These are phyloP conservation scores for Bucco capensis DNA, from an alignment of 2,113 vertebrate species.

Conservation along the genomic window DNA sequence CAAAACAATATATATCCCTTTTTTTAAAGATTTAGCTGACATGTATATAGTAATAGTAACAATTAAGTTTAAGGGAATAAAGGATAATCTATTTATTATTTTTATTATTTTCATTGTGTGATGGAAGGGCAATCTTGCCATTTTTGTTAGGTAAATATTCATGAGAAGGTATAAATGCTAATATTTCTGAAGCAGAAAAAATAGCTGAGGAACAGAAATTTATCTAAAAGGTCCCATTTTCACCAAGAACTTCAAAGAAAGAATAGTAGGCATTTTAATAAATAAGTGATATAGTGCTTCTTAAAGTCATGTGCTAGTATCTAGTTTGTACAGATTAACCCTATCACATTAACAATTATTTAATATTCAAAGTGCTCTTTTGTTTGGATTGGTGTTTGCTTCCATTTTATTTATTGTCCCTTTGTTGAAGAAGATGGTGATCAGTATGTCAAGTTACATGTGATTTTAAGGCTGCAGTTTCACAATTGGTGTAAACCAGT, in stretches of 20 bases:
- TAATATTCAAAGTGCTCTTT: background rate
- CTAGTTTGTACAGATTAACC: background rate
- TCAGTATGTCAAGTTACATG: background rate
- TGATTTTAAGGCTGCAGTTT: constrained; percentile 6
- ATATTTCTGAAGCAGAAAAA: background rate
- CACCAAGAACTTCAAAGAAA: background rate
- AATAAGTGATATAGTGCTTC: background rate
- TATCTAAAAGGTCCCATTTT: background rate
- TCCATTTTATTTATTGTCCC: background rate
- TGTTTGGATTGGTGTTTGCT: background rate
- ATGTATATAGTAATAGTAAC: background rate
- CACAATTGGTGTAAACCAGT: background rate
- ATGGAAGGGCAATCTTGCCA: background rate
- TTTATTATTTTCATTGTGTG: background rate
- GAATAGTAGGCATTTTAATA: background rate
- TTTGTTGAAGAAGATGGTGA: background rate
- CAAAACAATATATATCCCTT: background rate
- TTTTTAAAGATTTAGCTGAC: background rate
- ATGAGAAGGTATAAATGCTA: background rate
- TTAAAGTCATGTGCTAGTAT: background rate
- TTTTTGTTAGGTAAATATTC: background rate
- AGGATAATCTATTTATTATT: too few species aligned
- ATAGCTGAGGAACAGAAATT: background rate
- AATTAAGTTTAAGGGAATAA: background rate
- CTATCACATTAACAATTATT: background rate